phyloP scores from a whole-genome alignment of 1,140 invertebrate species.

The Kradibia gibbosae region DNA sequence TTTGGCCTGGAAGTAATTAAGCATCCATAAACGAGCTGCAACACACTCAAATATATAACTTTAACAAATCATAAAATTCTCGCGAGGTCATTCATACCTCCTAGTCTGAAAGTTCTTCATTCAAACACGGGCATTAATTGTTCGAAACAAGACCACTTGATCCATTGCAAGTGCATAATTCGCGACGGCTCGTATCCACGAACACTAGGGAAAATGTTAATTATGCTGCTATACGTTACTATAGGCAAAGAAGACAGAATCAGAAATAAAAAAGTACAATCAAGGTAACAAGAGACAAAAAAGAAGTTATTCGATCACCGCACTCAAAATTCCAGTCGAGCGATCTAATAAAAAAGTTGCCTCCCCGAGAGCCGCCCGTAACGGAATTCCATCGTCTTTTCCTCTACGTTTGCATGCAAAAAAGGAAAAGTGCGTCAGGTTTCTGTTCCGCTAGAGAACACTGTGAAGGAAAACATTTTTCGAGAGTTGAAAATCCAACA shows the following conservation, averaged over 20 bases:
- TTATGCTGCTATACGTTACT: neutral
- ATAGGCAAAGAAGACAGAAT: no score
- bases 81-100: conserved; percentile 33
- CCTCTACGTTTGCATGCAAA: neutral
- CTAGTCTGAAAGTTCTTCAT: neutral
- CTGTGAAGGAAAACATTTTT: conserved; percentile 24
- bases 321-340: neutral
- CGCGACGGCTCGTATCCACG: neutral
- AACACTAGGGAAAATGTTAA: neutral
- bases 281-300: neutral
- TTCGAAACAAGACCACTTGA: conserved; percentile 26
- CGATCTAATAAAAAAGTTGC: conserved; percentile 16
- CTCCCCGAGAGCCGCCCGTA: neutral
- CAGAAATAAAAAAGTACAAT: neutral
- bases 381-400: neutral
- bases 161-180: neutral
- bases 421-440: neutral
- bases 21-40: conserved; percentile 31
- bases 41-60: conserved; percentile 42
- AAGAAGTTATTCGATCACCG: neutral
- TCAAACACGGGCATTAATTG: conserved; percentile 15
- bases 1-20: conserved; percentile 22
- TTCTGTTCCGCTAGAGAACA: neutral
- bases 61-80: conserved; percentile 48
- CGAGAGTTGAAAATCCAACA: conserved; percentile 29